Evolutionary conservation across 2,113 vertebrate species (phyloP).

Genomic region (Ageneiosus marmoratus): DNA sequence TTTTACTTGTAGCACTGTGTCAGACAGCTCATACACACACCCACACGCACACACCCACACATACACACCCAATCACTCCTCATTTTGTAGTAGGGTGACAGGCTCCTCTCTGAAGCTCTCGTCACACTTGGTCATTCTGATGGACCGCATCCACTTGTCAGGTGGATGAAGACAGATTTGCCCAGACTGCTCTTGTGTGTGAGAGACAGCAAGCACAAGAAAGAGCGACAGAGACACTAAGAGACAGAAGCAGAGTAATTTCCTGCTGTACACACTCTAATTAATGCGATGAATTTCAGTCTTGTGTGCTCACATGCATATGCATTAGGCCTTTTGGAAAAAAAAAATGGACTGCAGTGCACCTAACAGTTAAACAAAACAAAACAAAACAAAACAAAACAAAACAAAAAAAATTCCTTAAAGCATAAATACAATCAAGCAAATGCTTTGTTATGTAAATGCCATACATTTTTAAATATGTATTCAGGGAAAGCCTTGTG

Average conservation of each 20-base stretch:
- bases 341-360: background rate
- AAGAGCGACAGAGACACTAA: background rate
- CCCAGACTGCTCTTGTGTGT: background rate
- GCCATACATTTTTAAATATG: background rate
- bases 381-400: background rate
- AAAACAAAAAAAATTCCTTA: background rate
- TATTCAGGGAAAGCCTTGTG: background rate
- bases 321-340: slow-evolving; percentile 1
- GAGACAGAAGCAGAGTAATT: background rate
- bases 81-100: slow-evolving; percentile 19
- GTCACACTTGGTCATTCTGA: slow-evolving; percentile 20
- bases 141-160: slow-evolving; percentile 31
- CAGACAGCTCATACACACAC: background rate
- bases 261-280: background rate
- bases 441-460: slow-evolving; percentile 28
- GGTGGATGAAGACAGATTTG: slow-evolving; percentile 28
- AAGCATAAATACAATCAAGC: slow-evolving; percentile 13
- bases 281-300: background rate
- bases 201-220: background rate
- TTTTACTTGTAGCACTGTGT: background rate
- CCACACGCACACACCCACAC: background rate
- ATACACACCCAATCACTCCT: background rate
- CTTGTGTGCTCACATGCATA: background rate
- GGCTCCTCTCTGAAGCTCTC: slow-evolving; percentile 23
- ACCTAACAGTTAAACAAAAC: background rate